Evolutionary conservation across 2,888 invertebrate species (phyloP), one percentile per base, ranked within the genome.

Genomic region (Brenthis hecate): DNA sequence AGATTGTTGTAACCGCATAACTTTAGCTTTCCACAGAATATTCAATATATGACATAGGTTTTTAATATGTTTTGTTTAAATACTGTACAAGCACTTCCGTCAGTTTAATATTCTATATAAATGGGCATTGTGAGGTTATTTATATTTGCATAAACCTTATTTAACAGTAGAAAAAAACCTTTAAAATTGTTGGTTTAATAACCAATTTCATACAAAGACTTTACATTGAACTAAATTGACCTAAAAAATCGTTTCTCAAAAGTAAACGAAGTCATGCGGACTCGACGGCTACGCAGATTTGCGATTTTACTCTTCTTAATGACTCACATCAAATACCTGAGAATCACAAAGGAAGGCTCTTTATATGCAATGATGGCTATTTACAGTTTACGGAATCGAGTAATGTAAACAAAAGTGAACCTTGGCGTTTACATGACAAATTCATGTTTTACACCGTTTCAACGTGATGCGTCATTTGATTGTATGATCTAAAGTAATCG

Each of bases 271-370:
- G 55, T 62, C 61, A 43, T 47, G 14, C 43, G 60, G 23, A 50
- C 43, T 43, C 55, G 62, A 69, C 58, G 65, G 65, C 80, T 83
- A 82, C 81, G 80, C 80, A 79, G 81, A 84, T 81, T 78, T 77
- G 76, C 77, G 76, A 80, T 75, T 72, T 75, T 84, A 84, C 82
- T 83, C 82, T 84, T 83, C 75, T 80, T 78, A 77, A 79, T 91
- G 91, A 91, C 80, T 91, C 91, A 91, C 83, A 72, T 71, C 81
- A 87, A 88, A 90, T 81, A 88, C 71, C 78, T 80, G 78, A 79
- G 78, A 80, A 79, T 83, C 85, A 89, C 89, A 91, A 91, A 91
- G 86, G 81, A 91, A 91, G 86, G 81, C 82, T 87, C 85, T 85
- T 85, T 85, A 83, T 82, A 80, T 69, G 56, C 80, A 83, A 90